phyloP scores from a whole-genome alignment of 2,888 invertebrate genomes.

The Apomyelois bistriatella region DNA sequence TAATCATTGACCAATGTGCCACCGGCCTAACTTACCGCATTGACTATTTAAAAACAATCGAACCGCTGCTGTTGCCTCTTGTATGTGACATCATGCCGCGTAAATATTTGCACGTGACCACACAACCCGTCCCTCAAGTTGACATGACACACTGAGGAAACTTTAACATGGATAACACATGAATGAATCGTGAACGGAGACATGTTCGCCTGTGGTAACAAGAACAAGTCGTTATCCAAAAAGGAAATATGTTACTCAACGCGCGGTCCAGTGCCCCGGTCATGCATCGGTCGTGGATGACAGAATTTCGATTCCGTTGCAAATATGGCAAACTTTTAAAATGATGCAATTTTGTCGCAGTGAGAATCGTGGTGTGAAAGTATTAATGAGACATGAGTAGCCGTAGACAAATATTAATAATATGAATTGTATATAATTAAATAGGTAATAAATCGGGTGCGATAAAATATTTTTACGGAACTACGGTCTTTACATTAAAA shows the following conservation, averaged over 20 bases:
- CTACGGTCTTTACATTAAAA: too few species aligned
- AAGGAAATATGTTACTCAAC: conserved; percentile 23
- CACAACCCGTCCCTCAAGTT: conserved; percentile 23
- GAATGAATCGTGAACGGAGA: conserved; percentile 17
- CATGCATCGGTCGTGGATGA: conserved; percentile 21
- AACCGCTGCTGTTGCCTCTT: conserved; percentile 27
- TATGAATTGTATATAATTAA: too few species aligned
- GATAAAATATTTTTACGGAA: too few species aligned
- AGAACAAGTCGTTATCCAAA: conserved; percentile 16
- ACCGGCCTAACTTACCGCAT: conserved; percentile 28
- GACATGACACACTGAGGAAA: conserved; percentile 27
- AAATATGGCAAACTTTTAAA: conserved; percentile 18
- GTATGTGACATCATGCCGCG: conserved; percentile 35
- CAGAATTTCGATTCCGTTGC: conserved; percentile 19
- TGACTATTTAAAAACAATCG: conserved; percentile 34
- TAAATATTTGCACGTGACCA: conserved; percentile 29
- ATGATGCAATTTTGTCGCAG: conserved; percentile 16
- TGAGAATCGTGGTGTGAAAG: neutral
- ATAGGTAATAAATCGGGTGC: too few species aligned
- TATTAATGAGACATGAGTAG: neutral
- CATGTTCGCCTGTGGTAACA: conserved; percentile 8
- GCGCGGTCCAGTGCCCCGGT: conserved; percentile 18
- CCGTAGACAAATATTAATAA: neutral
- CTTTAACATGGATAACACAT: conserved; percentile 19
- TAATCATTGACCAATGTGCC: conserved; percentile 48